Evolutionary conservation across 2,888 invertebrate genomes (phyloP).

Genomic region (Sialis fuliginosa): DNA sequence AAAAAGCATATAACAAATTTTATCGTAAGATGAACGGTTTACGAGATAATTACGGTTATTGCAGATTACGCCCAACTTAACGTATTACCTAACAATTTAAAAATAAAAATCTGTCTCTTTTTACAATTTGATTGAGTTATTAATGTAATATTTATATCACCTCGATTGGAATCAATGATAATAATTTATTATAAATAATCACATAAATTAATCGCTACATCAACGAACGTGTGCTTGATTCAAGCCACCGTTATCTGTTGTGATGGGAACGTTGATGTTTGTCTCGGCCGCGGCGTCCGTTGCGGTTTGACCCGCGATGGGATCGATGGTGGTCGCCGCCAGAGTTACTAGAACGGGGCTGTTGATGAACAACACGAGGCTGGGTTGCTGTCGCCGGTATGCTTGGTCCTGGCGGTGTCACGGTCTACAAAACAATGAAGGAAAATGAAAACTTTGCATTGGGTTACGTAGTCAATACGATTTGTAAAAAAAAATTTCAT

Average conservation of each 20-base stretch:
- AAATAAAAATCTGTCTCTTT: too few species aligned
- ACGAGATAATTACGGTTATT: too few species aligned
- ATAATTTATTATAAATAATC: not conserved
- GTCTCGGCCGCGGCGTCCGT: conserved; percentile 4
- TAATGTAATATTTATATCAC: too few species aligned
- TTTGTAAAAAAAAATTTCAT: too few species aligned
- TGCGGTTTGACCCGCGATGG: conserved; percentile 6
- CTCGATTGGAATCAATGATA: too few species aligned
- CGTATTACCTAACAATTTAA: too few species aligned
- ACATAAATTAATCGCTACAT: not conserved
- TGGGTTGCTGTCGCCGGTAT: not conserved
- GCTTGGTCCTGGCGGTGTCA: conserved; percentile 5
- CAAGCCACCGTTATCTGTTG: conserved; percentile 8
- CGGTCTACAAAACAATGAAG: conserved; percentile 1
- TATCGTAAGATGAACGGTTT: too few species aligned
- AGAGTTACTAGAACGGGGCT: not conserved
- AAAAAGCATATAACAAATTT: too few species aligned
- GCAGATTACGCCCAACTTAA: too few species aligned
- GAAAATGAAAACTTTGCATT: too few species aligned
- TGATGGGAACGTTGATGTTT: conserved; percentile 3
- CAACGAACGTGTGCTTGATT: not conserved
- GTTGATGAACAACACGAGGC: not conserved
- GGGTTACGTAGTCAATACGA: too few species aligned
- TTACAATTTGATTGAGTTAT: too few species aligned
- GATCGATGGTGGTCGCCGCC: conserved; percentile 1